Evolutionary conservation across 2,113 vertebrate species (phyloP).

Genomic region (Chionomys nivalis): DNA sequence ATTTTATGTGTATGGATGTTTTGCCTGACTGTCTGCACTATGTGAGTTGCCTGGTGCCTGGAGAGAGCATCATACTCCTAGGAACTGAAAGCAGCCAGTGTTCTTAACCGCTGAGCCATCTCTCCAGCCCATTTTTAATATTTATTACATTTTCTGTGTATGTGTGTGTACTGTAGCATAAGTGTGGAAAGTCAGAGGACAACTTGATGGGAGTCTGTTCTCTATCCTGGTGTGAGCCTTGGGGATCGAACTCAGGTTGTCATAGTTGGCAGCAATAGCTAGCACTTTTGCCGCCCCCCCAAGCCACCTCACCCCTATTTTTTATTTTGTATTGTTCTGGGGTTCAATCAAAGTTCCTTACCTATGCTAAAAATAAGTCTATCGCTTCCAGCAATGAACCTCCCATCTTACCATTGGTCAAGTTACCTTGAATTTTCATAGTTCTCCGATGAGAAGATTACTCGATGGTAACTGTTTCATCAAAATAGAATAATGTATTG

Average conservation of each 20-base stretch:
- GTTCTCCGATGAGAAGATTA: neutral
- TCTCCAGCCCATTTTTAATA: neutral
- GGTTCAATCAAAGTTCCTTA: neutral
- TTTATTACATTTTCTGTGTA: neutral
- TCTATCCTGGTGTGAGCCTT: too few species aligned
- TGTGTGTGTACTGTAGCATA: neutral
- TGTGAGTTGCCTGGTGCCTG: neutral
- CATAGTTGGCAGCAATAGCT: neutral
- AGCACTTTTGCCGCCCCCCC: neutral
- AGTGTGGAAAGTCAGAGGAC: neutral
- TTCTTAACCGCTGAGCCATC: neutral
- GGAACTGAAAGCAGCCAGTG: neutral
- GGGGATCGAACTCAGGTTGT: neutral
- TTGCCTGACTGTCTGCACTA: neutral
- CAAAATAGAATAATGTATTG: neutral
- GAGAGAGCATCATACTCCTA: neutral
- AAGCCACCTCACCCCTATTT: neutral
- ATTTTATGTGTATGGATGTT: neutral
- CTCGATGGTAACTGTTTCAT: neutral
- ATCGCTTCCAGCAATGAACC: neutral
- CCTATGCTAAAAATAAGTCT: neutral
- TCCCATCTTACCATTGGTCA: neutral
- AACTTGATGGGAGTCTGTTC: neutral
- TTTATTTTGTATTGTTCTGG: neutral
- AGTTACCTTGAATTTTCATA: neutral